Base-by-base conservation (phyloP, 2,888 invertebrate species). In the Drosophila paramelanica region DNA sequence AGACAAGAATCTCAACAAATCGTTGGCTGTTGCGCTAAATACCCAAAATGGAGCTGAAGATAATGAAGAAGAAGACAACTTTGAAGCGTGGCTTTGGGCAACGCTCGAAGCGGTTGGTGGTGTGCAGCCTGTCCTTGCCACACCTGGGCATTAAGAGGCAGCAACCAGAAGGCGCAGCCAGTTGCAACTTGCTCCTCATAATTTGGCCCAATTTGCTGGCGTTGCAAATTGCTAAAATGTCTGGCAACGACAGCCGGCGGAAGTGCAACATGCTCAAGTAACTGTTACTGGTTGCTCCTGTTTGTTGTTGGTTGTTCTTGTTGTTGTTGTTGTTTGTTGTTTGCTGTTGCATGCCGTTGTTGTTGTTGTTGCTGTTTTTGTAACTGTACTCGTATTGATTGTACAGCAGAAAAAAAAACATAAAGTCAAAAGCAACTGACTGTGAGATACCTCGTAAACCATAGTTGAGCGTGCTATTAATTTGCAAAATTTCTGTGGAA, bases 181-280 rank as follows among this genome's bases (percentile, higher is more conserved):
- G 46, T 64, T 61, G 64, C 70, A 36, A 36, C 67, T 69, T 72
- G 65, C 69, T 56, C 53, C 84, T 88, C 81, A 88, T 83, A 84
- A 88, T 87, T 83, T 84, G 89, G 72, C 89, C 89, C 84, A 88
- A 88, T 88, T 84, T 80, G 87, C 74, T 88, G 82, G 83, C 87
- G 77, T 79, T 82, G 87, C 77, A 88, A 86, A 88, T 86, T 79
- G 83, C 80, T 70, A 61, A 83, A 87, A 80, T 67, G 81, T 75
- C 85, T 73, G 83, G 68, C 79, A 82, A 81, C 86, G 81, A 88
- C 81, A 88, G 72, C 68, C 75, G 75, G 77, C 77, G 87, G 88
- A 87, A 84, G 87, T 84, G 88, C 86, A 83, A 86, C 82, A 82
- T 88, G 81, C 88, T 84, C 82, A 73, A 78, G 86, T 88, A 74